Base-by-base conservation (phyloP, 2,113 vertebrate species). In the Cebidichthys violaceus region DNA sequence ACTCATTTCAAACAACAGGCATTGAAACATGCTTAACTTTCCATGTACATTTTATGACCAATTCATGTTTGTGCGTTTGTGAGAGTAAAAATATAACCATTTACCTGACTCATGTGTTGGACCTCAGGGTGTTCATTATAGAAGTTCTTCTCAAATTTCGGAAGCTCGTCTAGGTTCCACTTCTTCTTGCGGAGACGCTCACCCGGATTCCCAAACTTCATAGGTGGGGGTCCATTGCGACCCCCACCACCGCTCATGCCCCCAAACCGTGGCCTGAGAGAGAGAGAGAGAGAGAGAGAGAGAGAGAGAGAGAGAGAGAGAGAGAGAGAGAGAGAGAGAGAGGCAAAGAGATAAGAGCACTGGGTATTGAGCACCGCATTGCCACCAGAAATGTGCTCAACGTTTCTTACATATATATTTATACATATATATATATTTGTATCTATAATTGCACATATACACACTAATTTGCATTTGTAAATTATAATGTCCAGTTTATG, bases 101-200 rank as follows among this genome's bases (percentile, higher is more conserved):
- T 69, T 94, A 98, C 98, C 27, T 95, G 96, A 85, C 93, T 96
- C 87, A 97, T 92, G 29, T 87, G 96, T 81, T 97, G 97, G 71
- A 99, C 94, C 82, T 99, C 98, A 0, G 95, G 96, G 83, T 98
- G 96, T 79, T 99, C 98, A 39, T 93, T 93, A 2, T 99, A 99
- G 86, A 99, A 99, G 90, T 99, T 99, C 93, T 99, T 99, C 92
- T 99, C 98, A 93, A 99, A 99, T 67, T 99, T 99, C 29, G 98
- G 97, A 37, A 99, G 94, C 57, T 99, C 97, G 24, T 94, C 97
- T 70, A 99, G 92, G 90, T 99, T 97, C 98, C 98, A 99, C 79
- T 96, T 97, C 93, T 97, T 99, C 89, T 98, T 99, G 54, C 97
- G 96, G 2, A 99, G 96, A 27, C 97, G 97, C 45, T 99, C 98